Evolutionary conservation across 2,797 vertebrate genomes (phyloP).

Genomic region (Smutsia gigantea): DNA sequence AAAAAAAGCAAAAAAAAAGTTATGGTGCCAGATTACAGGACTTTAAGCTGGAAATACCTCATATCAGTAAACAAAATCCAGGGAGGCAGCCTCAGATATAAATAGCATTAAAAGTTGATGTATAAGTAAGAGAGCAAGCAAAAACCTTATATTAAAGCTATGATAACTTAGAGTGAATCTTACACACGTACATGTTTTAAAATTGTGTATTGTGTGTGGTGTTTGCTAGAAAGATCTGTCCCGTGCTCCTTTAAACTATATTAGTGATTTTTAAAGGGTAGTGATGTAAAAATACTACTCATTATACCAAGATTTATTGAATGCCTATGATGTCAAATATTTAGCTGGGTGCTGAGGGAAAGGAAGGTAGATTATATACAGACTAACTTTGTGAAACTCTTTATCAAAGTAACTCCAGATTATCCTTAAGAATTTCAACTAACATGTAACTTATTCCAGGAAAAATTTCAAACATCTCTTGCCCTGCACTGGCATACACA

Average conservation of each 20-base stretch:
- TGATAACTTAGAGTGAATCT: not conserved
- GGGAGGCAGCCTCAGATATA: not conserved
- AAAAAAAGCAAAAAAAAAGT: too few species aligned
- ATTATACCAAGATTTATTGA: conserved; percentile 35
- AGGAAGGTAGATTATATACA: conserved; percentile 7
- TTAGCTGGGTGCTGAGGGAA: not conserved
- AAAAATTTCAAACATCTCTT: not conserved
- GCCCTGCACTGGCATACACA: not conserved
- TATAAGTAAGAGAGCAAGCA: not conserved
- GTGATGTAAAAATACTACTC: conserved; percentile 3
- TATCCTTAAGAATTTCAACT: conserved; percentile 26
- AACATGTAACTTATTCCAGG: not conserved
- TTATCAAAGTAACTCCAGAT: conserved; percentile 14
- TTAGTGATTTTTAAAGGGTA: not conserved
- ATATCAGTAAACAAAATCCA: conserved; percentile 13
- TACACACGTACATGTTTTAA: not conserved
- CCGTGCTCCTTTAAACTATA: not conserved
- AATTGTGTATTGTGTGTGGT: not conserved
- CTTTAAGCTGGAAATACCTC: not conserved
- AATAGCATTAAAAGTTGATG: conserved; percentile 13
- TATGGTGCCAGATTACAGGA: not conserved
- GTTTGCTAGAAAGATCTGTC: not conserved
- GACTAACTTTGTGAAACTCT: not conserved
- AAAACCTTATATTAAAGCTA: not conserved
- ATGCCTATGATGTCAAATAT: not conserved